Percentiles rank a stretch among this genome's conserved stretches.
Conservation (phyloP, 2,113 vertebrate species). For the Chaetodon trifascialis region DNA sequence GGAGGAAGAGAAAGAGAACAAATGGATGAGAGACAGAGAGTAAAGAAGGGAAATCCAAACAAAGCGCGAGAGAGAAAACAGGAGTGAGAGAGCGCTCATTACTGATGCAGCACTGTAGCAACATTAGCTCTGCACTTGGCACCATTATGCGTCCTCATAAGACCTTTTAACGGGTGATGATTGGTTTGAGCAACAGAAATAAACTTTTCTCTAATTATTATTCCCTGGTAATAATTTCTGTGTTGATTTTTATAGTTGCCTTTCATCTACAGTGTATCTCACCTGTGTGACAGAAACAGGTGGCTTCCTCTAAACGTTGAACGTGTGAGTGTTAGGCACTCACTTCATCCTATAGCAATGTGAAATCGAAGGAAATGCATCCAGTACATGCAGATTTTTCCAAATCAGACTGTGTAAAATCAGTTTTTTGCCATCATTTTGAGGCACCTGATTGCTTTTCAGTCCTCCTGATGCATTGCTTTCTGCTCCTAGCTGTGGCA, state of each 20-base stretch:
- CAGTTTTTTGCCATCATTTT: background rate
- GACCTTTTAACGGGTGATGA: slow-evolving; percentile 18
- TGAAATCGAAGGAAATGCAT: background rate
- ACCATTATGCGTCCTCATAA: slow-evolving; percentile 13
- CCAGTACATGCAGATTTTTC: background rate
- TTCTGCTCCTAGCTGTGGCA: slow-evolving; percentile 88
- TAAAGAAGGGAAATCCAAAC: slow-evolving; percentile 13
- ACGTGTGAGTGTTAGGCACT: background rate
- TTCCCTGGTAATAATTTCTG: background rate
- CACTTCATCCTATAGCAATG: background rate
- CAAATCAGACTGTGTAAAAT: background rate
- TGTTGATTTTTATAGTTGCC: background rate
- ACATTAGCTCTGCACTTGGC: slow-evolving; percentile 24
- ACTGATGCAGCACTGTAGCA: slow-evolving; percentile 16
- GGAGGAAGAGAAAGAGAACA: slow-evolving; percentile 26
- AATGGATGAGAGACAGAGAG: background rate
- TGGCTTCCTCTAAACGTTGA: background rate
- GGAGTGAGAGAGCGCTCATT: slow-evolving; percentile 26
- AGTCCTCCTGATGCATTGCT: background rate
- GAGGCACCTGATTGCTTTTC: background rate
- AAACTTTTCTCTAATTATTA: background rate
- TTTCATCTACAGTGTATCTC: background rate
- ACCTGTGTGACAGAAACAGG: background rate
- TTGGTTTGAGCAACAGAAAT: slow-evolving; percentile 7
- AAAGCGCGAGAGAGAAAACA: background rate